phyloP scores from a whole-genome alignment of 2,113 vertebrate genomes.

The Lepidothrix coronata region DNA sequence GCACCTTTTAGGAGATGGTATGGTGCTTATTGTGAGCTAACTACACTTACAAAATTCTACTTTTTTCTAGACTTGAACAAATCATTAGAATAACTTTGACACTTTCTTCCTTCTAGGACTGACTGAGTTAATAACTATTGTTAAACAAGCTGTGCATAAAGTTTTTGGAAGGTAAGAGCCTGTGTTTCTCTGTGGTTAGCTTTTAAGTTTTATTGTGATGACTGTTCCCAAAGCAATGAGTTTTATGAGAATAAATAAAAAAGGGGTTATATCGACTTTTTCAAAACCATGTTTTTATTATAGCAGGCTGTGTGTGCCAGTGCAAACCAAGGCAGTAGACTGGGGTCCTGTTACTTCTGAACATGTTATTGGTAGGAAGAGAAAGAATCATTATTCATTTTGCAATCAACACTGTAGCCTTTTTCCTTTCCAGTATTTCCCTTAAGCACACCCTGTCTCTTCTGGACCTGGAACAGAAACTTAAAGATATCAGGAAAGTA shows the following conservation, averaged over 20 bases:
- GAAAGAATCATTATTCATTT: background rate
- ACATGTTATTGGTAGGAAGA: background rate
- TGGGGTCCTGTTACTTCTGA: background rate
- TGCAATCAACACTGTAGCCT: background rate
- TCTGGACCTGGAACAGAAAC: conserved; percentile 89
- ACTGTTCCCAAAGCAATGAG: background rate
- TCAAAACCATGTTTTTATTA: background rate
- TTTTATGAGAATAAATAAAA: background rate
- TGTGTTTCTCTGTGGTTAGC: background rate
- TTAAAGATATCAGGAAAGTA: conserved; percentile 84
- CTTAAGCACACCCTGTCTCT: conserved; percentile 92
- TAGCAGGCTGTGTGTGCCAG: background rate
- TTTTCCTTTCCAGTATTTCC: conserved; percentile 78
- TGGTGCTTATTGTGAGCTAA: conserved; percentile 3
- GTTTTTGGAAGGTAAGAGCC: conserved; percentile 85
- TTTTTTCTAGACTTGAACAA: background rate
- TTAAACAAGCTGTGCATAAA: conserved; percentile 90
- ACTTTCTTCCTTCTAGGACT: conserved; percentile 77
- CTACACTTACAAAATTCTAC: background rate
- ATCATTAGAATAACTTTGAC: background rate
- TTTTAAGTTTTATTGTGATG: background rate
- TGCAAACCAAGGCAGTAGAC: background rate
- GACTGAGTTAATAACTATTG: conserved; percentile 86
- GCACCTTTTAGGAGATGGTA: conserved; percentile 95
- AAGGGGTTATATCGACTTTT: background rate